Evolutionary conservation across 2,888 invertebrate genomes (phyloP), one percentile per base, ranked within the genome.

Genomic region (Polydrusus cervinus): DNA sequence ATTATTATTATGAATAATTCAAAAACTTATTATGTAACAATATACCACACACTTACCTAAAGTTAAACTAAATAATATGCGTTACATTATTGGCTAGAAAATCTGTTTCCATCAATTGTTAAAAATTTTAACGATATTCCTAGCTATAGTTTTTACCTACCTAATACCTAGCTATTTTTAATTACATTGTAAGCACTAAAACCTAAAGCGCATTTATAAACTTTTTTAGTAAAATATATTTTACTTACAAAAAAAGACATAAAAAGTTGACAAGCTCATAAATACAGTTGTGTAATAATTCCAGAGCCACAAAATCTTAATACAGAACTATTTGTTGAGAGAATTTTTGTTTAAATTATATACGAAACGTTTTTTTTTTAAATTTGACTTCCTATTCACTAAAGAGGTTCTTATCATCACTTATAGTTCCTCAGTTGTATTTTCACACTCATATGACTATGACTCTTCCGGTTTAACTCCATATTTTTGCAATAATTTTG

Each of bases 61-160:
- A 0, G 10, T 60, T 60, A 60, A 18, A 10, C 9, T 60, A 38
- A 60, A 60, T 30, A 25, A 25, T 38, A 34, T 34, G 18, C 16
- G 16, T 60, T 38, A 38, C 40, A 60, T 57, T 57, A 57, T 60
- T 38, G 10, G 38, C 57, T 60, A 18, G 57, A 65, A 65, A 65
- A 51, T 65, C 25, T 47, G 25, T 25, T 8, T 65, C 30, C 34
- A 65, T 51, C 34, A 34, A 67, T 67, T 53, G 13, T 53, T 67
- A 67, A 67, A 67, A 67, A 67, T 53, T 40, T 49, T 67, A 67
- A 53, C 53, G 34, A 40, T 67, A 65, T 45, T 20, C 51, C 57
- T 60, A 60, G 38, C 57, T 60, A 34, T 34, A 60, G 18, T 60
- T 34, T 18, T 38, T 60, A 60, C 18, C 57, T 60, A 60, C 16